Evolutionary conservation across 2,113 vertebrate genomes (phyloP), one percentile per base, ranked within the genome.

Genomic region (Petromus typicus): DNA sequence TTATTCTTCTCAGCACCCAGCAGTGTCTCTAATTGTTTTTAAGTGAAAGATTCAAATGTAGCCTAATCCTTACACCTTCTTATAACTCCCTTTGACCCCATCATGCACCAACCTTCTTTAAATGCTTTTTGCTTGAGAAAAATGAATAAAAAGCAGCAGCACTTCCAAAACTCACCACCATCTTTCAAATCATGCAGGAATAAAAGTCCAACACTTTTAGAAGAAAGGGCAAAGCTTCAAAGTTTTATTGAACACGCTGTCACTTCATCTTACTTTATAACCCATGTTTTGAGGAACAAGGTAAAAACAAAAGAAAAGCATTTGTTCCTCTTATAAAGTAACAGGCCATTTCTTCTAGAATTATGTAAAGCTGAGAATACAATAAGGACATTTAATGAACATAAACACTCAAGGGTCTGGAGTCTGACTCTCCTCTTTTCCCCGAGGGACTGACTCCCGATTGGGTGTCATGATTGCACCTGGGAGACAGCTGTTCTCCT

Each of bases 41-140:
- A 94, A 94, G 80, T 87, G 92, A 96, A 94, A 97, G 93, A 95
- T 95, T 97, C 95, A 97, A 94, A 97, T 89, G 61, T 89, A 93
- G 48, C 23, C 63, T 94, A 95, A 96, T 81, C 95, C 61, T 87
- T 91, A 43, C n/a, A 94, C 93, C 59, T 89, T 94, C 78, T 57
- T 91, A n/a, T 48, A 94, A 91, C 67, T 79, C 64, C 57, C 92
- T 84, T 14, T 83, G 78, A 64, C 90, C 45, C 17, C 40, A 20
- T 76, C 57, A 87, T 8, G 80, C 18, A 86, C 67, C 51, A 86
- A 76, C 80, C 54, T 91, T 57, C 79, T 95, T 91, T 59, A 78
- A 87, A 71, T 64, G 45, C 20, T 61, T 80, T 94, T 45, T 80
- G 25, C 22, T 95, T 66, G 25, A 87, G 40, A 80, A 88, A 73